Percentiles rank a stretch among this genome's conserved stretches.
phyloP scores from a whole-genome alignment of 2,888 invertebrate species.

The Volucella inanis region DNA sequence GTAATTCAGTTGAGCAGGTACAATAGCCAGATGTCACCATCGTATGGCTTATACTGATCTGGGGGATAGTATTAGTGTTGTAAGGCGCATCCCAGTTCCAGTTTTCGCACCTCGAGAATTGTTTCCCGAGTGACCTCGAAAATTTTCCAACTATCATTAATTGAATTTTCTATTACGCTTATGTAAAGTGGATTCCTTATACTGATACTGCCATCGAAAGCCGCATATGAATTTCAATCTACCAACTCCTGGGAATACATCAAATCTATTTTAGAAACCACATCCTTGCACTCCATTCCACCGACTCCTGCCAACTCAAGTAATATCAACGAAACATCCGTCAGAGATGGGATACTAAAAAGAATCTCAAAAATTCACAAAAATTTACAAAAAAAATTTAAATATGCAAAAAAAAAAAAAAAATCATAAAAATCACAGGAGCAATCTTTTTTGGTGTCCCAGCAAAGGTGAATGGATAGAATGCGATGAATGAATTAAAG shows the following conservation, averaged over 20 bases:
- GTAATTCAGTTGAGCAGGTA: no score
- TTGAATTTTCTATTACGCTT: no score
- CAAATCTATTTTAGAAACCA: constrained; percentile 38
- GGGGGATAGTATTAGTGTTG: no score
- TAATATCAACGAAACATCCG: constrained; percentile 12
- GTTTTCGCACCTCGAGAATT: no score
- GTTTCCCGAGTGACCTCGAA: no score
- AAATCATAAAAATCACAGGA: constrained; percentile 30
- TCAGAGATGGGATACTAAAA: constrained; percentile 23
- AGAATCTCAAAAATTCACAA: constrained; percentile 58
- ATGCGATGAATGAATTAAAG: constrained; percentile 69
- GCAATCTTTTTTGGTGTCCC: constrained; percentile 17
- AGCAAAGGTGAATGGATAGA: constrained; percentile 57
- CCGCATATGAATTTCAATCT: constrained; percentile 38
- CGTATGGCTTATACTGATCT: no score
- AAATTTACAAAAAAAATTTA: not conserved
- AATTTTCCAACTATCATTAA: no score
- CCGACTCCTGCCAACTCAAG: not conserved
- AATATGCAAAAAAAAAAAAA: no score
- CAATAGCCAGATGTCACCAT: no score
- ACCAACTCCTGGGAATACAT: constrained; percentile 12
- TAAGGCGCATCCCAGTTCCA: no score
- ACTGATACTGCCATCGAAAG: no score
- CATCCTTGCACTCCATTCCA: not conserved
- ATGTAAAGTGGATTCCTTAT: no score